Evolutionary conservation across 2,113 vertebrate genomes (phyloP).

Genomic region (Globicephala melas): DNA sequence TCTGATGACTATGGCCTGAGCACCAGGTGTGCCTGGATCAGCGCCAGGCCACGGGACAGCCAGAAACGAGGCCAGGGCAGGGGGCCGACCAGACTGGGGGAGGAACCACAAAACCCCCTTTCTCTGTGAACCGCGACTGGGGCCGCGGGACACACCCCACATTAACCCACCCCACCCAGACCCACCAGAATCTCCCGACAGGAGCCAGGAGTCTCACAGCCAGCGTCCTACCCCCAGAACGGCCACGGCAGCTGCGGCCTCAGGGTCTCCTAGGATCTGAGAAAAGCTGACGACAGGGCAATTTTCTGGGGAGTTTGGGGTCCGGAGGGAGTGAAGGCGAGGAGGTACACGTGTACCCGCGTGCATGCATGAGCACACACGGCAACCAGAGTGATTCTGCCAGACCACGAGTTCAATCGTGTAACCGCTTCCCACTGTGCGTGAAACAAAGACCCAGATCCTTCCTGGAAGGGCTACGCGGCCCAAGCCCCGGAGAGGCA

Average conservation of each 20-base stretch:
- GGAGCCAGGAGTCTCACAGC: not conserved
- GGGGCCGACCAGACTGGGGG: accelerated
- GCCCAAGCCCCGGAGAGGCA: not conserved
- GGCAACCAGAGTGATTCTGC: accelerated
- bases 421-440: not conserved
- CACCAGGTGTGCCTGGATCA: not conserved
- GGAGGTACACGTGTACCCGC: accelerated
- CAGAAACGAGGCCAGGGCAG: not conserved
- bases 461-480: not conserved
- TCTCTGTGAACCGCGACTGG: not conserved
- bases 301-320: not conserved
- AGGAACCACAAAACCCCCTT: not conserved
- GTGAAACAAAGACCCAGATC: not conserved
- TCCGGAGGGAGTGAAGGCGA: not conserved
- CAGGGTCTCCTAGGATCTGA: not conserved
- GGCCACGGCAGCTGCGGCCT: accelerated
- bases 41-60: accelerated
- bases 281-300: not conserved
- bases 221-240: accelerated
- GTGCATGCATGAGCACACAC: accelerated
- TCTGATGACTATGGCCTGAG: not conserved
- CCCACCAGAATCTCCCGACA: not conserved
- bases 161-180: not conserved
- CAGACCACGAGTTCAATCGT: not conserved
- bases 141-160: accelerated